Base-by-base conservation (phyloP, 2,888 invertebrate genomes). In the Augochlorella aurata region DNA sequence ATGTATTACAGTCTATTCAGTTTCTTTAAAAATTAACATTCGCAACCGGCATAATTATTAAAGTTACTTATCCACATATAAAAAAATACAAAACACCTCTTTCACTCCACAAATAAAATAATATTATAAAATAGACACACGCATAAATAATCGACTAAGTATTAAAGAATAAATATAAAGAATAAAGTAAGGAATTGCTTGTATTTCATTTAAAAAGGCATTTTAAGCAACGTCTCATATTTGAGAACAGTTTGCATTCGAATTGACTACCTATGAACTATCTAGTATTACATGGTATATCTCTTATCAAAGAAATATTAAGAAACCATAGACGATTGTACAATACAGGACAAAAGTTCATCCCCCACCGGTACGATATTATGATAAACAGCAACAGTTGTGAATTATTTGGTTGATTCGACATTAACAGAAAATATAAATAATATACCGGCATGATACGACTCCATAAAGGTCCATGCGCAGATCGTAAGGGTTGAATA, bases 401-500 rank as follows among this genome's bases (percentile, higher is more conserved):
- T 1, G 8, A 61, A 29, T 61, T 0, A 0, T 45, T 74, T 1
- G 18, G 18, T 52, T 24, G 52, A 2, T 1, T 49, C 16, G 29
- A 18, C 38, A 38, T 38, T 38, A 61, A 29, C 29, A 29, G 18
- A 61, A 45, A 21, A 54, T 38, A 12, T 18, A 45, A 68, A 29
- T 50, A 68, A 50, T 10, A 9, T 50, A 21, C 16, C 63, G 14
- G 49, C 14, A n/a, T n/a, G 24, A 1, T n/a, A 29, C 10, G 14
- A 29, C 38, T 44, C 47, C 14, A 44, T 16, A 21, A 10, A n/a
- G 38, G 9, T 50, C 49, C 16, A 18, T 65, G 65, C 49, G n/a
- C 61, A 47, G 45, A 54, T 54, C 67, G 52, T 79, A 78, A 74
- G 86, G 86, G 86, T 87, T 85, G 86, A 72, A 87, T 65, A 74